Evolutionary conservation across 2,113 vertebrate genomes (phyloP), one percentile per base, ranked within the genome.

Genomic region (Bostrychus sinensis): DNA sequence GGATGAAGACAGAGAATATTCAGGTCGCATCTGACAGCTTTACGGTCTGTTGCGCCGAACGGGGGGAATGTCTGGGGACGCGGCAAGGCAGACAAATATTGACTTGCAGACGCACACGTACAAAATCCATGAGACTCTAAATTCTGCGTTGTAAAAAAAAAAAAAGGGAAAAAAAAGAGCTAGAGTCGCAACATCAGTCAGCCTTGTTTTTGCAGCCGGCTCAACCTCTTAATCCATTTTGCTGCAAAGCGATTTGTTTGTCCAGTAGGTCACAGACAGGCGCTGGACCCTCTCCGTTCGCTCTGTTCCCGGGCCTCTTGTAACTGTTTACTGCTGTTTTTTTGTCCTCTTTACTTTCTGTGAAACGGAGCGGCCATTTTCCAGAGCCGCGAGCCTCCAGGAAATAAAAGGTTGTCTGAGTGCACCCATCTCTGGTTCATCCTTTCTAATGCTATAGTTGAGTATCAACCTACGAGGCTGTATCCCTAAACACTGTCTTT

Each of bases 61-160:
- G 20, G 20, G 80, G 72, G 75, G 48, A 89, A 88, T 77, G 86
- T 92, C 89, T 84, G 56, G 86, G 88, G 80, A 89, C 82, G 86
- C 67, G 78, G 81, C 86, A 83, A 88, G 89, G 88, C 84, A 86
- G 88, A 88, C 88, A 91, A 92, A 92, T 91, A 92, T 92, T 91
- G 89, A 90, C 89, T 88, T 53, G 80, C 81, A 62, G 78, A 45
- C 38, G 25, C 66, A 25, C 13, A 71, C 54, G 3, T 0, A n/a
- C 55, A 53, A 41, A 65, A 78, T 84, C 61, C 76, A 85, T 79
- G 82, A 84, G 56, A 62, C 72, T 75, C 73, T 66, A 69, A 78
- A 91, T 82, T 85, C 79, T 82, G 56, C 71, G 56, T 51, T 53
- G 73, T 75, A 75, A 82, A 88, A 89, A 89, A 45, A 45, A 20